phyloP scores from a whole-genome alignment of 2,113 vertebrate genomes.

The Gila orcuttii region DNA sequence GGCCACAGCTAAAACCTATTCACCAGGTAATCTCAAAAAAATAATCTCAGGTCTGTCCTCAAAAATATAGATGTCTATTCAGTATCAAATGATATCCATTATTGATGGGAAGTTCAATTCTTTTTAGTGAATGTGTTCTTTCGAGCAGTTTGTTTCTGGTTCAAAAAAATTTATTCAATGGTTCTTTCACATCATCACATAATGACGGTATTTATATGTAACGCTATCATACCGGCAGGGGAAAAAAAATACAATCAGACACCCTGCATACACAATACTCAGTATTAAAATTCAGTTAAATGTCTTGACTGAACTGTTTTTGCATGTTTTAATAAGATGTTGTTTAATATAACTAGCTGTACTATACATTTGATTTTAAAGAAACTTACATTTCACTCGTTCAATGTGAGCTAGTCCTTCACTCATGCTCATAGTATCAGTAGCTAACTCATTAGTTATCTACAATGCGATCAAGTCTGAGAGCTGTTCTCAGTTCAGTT shows the following conservation, averaged over 20 bases:
- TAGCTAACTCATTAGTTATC: not conserved
- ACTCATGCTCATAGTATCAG: not conserved
- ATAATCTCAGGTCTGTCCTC: not conserved
- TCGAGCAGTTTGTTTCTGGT: not conserved
- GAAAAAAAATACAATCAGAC: not conserved
- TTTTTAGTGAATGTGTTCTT: not conserved
- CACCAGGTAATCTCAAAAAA: conserved; percentile 87
- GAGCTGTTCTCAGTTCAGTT: not conserved
- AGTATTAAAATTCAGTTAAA: not conserved
- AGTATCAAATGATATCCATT: not conserved
- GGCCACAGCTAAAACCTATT: conserved; percentile 78
- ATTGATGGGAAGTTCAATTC: not conserved
- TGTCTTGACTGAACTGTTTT: not conserved
- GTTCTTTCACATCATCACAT: not conserved
- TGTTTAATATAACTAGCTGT: not conserved
- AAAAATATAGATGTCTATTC: not conserved
- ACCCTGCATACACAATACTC: not conserved
- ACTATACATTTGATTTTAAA: not conserved
- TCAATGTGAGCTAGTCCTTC: not conserved
- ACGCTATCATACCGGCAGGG: not conserved
- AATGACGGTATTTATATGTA: not conserved
- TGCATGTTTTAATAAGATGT: not conserved
- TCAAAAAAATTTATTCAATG: not conserved
- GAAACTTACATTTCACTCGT: not conserved
- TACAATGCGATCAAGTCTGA: not conserved